Conservation (phyloP, 2,113 vertebrate genomes). For the Pica pica region DNA sequence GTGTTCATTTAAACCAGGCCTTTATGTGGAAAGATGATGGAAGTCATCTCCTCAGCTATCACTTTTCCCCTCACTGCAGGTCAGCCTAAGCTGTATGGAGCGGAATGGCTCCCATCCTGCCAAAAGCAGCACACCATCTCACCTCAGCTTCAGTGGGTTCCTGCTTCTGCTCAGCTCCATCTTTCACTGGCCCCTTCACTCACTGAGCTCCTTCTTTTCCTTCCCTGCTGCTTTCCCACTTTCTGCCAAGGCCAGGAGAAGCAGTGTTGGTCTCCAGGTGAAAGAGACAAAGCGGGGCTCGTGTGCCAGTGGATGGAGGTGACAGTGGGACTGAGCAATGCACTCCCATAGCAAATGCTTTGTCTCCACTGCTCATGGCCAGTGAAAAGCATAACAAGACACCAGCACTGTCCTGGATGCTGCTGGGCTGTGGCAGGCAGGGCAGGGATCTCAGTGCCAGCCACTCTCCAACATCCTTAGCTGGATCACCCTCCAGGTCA, state of each 20-base stretch:
- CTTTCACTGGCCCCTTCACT: not conserved
- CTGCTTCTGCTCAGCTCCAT: not conserved
- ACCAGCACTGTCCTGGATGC: not conserved
- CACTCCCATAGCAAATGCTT: not conserved
- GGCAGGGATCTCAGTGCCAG: not conserved
- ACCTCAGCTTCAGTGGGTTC: not conserved
- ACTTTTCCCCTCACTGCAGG: not conserved
- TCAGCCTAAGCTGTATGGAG: not conserved
- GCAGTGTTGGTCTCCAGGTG: rapidly evolving
- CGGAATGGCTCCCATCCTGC: not conserved
- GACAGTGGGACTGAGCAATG: not conserved
- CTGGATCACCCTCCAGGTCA: not conserved
- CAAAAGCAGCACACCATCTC: not conserved
- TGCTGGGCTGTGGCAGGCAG: not conserved
- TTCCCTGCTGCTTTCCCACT: not conserved
- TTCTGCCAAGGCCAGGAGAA: not conserved
- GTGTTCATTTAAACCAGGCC: not conserved
- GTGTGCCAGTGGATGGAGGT: not conserved
- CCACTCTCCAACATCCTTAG: not conserved
- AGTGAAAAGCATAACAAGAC: not conserved
- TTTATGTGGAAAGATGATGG: not conserved
- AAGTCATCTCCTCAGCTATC: not conserved
- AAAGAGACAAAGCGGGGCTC: rapidly evolving
- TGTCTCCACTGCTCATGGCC: not conserved
- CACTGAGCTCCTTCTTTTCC: not conserved